These are phyloP conservation scores for Gavia stellata DNA, from an alignment of 2,113 vertebrate species.

Conservation along the genomic window DNA sequence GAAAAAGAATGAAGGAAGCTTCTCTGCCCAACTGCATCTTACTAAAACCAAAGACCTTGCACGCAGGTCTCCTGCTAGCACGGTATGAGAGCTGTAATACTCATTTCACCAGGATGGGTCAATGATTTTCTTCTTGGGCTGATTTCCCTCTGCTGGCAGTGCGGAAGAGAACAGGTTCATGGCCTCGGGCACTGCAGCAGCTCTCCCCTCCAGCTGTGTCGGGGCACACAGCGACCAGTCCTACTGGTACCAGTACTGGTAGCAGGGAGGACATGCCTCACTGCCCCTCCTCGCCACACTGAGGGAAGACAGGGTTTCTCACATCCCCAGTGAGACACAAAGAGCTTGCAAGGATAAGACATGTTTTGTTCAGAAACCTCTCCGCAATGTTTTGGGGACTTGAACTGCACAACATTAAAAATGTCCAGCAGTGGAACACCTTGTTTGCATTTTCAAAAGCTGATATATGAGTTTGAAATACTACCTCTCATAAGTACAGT, in stretches of 20 bases:
- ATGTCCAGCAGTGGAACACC: neutral
- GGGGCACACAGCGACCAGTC: fast-evolving
- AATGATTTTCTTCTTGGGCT: neutral
- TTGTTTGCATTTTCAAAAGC: neutral
- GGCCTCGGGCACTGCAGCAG: neutral
- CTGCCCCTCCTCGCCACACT: fast-evolving
- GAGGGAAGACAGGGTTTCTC: neutral
- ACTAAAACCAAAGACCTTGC: neutral
- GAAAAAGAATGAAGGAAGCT: neutral
- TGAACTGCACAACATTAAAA: neutral
- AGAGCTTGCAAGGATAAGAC: neutral
- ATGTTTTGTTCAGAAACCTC: neutral
- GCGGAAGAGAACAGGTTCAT: neutral
- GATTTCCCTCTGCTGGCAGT: neutral
- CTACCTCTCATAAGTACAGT: neutral
- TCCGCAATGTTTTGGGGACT: neutral
- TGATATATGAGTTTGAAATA: neutral
- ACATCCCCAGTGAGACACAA: neutral
- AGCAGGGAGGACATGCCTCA: fast-evolving
- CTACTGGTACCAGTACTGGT: fast-evolving
- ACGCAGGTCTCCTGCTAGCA: neutral
- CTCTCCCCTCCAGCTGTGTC: neutral
- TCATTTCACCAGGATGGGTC: neutral
- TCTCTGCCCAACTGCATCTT: neutral
- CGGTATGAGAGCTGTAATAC: neutral